Evolutionary conservation across 92 coral and sea anemone species (phyloP), one percentile per base, ranked within the genome.

Genomic region (Zoanthus sansibaricus): DNA sequence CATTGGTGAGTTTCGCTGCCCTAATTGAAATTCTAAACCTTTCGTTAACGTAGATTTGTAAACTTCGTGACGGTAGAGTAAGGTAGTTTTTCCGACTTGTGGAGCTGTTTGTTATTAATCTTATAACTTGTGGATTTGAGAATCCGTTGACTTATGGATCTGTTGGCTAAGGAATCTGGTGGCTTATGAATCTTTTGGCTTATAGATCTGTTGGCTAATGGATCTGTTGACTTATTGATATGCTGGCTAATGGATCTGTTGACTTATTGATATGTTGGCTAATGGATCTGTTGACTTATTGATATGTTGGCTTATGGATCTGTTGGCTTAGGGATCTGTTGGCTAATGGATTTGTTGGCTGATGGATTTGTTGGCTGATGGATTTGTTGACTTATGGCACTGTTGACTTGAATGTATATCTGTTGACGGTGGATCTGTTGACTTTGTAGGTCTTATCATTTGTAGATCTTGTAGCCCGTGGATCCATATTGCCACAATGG

Each of bases 1-100:
- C 92, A 33, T 20, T 88, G 89, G 99, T 69, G 73, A 69, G 73
- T 9, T 69, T 69, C 15, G 4, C 11, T 20, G 6, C 20, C 69
- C n/a, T 62, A 15, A 15, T 18, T 62, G 42, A 37, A 37, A 37
- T 37, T 25, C 25, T 25, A 25, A 25, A 25, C 25, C 25, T 25
- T 25, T 25, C 25, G 25, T 25, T 25, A 25, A 25, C 25, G 25
- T 25, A 25, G 25, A 25, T 25, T 25, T 37, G 42, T 37, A 37
- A 37, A 37, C 42, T 37, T 37, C 42, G 42, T 2, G 4, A 37
- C 42, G 42, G 42, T 37, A 37, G 42, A 37, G 42, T 1, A 2
- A 37, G 42, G 42, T 37, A 37, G 3, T 37, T 37, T 37, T 15
- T 5, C 68, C 18, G 15, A 16, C 15, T 21, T 5, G 68, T 61